Evolutionary conservation across 1,140 invertebrate species (phyloP).

Genomic region (Philopotamus ludificatus): DNA sequence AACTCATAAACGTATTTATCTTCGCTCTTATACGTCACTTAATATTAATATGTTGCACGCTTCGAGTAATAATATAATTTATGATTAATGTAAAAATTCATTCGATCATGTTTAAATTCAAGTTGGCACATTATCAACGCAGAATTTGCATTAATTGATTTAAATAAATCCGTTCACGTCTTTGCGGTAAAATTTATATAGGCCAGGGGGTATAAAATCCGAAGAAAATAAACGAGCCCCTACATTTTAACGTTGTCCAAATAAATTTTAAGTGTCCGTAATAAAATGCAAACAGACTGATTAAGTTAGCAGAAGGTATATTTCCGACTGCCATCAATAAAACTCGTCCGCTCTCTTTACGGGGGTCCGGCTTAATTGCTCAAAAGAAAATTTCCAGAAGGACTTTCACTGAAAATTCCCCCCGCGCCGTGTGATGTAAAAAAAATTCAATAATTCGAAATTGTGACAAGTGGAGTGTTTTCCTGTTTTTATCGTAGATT

Average conservation of each 20-base stretch:
- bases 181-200: too few relatives aligned
- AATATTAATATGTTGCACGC: too few relatives aligned
- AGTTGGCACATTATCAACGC: too few relatives aligned
- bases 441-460: neutral
- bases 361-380: constrained; percentile 10
- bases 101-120: too few relatives aligned
- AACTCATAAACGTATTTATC: too few relatives aligned
- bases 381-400: constrained; percentile 10
- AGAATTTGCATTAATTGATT: too few relatives aligned
- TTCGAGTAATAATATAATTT: too few relatives aligned
- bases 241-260: constrained; percentile 11
- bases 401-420: neutral
- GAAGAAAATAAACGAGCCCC: constrained; percentile 4
- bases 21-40: too few relatives aligned
- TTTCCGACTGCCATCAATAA: constrained; percentile 15
- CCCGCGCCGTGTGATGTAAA: neutral
- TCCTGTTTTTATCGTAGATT: too few relatives aligned
- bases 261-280: constrained; percentile 21
- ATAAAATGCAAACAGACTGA: constrained; percentile 25
- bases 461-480: neutral
- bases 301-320: constrained; percentile 17
- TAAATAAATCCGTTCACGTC: too few relatives aligned
- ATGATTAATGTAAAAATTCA: too few relatives aligned
- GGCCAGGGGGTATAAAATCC: neutral
- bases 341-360: constrained; percentile 1